Evolutionary conservation across 2,888 invertebrate genomes (phyloP), one percentile per base, ranked within the genome.

Genomic region (Actias luna): DNA sequence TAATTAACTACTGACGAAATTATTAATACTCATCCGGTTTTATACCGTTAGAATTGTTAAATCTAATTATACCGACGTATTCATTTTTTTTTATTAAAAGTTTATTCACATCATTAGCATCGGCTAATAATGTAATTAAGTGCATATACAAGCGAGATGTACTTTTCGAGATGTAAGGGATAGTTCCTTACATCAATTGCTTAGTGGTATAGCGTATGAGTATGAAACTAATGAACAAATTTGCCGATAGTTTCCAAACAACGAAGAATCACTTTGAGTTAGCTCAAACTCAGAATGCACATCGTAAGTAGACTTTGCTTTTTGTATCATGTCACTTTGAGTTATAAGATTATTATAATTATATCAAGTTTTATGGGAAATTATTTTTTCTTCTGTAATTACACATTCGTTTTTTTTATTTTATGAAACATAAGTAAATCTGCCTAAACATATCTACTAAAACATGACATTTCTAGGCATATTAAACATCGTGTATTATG

Each of bases 241-340:
- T 71, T 68, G 64, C 68, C 67, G 63, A 68, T 71, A 73, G 70
- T 72, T 71, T 67, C 66, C 67, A 64, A 63, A 65, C 64, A 50
- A 66, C 67, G 67, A 62, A 67, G 66, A 68, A 71, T 58, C 65
- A 69, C 69, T 70, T 64, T 16, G 39, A 61, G 61, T 31, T 58
- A 39, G n/a, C 29, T 42, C 57, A 55, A 22, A 29, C 16, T 29
- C 55, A 61, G 61, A 42, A 31, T 42, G 39, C 42, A 27, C 61
- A 58, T 61, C 10, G 55, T 27, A 31, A 50, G 8, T 60, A 16
- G 22, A 46, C 8, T 22, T 10, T 22, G 46, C 22, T 46, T 4
- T 22, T 46, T 22, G 4, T 29, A 16, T 1, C n/a, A 3, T 16
- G 12, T 52, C 14, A 25, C 12, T 29, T 55, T 16, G 1, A 29